Conservation (phyloP, 2,888 invertebrate species). For the Achlya flavicornis region DNA sequence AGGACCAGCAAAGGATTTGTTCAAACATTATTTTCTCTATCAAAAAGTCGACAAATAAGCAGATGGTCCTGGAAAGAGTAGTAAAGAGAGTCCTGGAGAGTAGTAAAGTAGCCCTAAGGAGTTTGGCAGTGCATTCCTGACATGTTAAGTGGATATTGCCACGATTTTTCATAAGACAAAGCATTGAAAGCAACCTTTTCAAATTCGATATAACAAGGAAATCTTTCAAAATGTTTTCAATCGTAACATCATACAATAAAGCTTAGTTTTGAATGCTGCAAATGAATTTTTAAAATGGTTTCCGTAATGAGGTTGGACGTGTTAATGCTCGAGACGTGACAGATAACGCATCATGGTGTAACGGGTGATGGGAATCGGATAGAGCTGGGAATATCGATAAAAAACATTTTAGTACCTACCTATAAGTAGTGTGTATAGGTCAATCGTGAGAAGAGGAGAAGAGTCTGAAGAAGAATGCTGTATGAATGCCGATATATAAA, state of each 20-base stretch:
- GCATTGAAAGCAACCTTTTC: conserved; percentile 31
- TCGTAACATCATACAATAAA: neutral
- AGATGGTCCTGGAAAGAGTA: no score
- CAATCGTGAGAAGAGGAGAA: no score
- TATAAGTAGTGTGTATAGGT: no score
- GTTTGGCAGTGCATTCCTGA: no score
- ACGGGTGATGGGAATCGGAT: conserved; percentile 48
- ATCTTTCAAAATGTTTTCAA: neutral
- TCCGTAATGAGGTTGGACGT: conserved; percentile 73
- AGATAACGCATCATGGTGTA: conserved; percentile 64
- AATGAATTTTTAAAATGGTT: conserved; percentile 28
- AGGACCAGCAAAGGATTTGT: no score
- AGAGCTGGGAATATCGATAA: conserved; percentile 34
- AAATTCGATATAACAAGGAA: conserved; percentile 7
- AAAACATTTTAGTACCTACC: conserved; percentile 15
- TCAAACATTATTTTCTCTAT: neutral
- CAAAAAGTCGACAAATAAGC: no score
- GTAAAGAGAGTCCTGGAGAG: no score
- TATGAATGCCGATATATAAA: no score
- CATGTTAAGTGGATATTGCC: conserved; percentile 12
- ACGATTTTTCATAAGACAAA: conserved; percentile 23
- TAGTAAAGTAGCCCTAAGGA: no score
- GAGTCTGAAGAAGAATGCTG: no score
- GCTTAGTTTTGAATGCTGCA: conserved; percentile 16
- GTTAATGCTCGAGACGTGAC: conserved; percentile 71